Evolutionary conservation across 2,113 vertebrate genomes (phyloP).

Genomic region (Periophthalmodon schlosseri): DNA sequence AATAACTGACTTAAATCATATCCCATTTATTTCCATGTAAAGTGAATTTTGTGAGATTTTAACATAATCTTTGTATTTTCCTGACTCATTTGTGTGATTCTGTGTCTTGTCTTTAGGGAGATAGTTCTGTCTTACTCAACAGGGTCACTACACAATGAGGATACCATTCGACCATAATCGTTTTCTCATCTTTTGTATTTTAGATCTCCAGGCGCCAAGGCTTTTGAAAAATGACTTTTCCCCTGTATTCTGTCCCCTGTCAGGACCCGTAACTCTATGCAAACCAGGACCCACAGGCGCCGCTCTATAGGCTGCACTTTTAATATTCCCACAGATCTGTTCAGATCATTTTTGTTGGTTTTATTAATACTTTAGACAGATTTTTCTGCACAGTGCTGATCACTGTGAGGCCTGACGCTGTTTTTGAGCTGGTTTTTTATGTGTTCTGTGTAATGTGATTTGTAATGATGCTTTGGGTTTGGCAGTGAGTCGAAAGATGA

Average conservation of each 20-base stretch:
- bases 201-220: conserved; percentile 48
- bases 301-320: conserved; percentile 23
- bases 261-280: conserved; percentile 50
- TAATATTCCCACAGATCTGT: conserved; percentile 5
- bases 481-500: background rate
- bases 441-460: conserved; percentile 2
- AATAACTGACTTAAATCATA: background rate
- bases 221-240: conserved; percentile 43
- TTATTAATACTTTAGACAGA: conserved; percentile 3
- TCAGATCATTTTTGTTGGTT: conserved; percentile 12
- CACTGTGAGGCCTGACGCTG: conserved; percentile 18
- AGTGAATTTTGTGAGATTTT: conserved; percentile 17
- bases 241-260: conserved; percentile 51
- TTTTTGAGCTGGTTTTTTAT: conserved; percentile 8
- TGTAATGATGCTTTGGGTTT: conserved; percentile 6
- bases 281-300: conserved; percentile 29
- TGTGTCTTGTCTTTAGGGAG: conserved; percentile 38
- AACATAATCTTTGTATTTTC: conserved; percentile 22
- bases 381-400: conserved; percentile 6
- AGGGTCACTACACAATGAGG: conserved; percentile 51
- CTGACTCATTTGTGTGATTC: conserved; percentile 9
- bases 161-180: conserved; percentile 42
- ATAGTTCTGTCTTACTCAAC: conserved; percentile 61
- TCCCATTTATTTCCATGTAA: background rate
- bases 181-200: conserved; percentile 58